These are phyloP conservation scores for Coelopa pilipes DNA, from an alignment of 2,888 invertebrate species.

Conservation along the genomic window DNA sequence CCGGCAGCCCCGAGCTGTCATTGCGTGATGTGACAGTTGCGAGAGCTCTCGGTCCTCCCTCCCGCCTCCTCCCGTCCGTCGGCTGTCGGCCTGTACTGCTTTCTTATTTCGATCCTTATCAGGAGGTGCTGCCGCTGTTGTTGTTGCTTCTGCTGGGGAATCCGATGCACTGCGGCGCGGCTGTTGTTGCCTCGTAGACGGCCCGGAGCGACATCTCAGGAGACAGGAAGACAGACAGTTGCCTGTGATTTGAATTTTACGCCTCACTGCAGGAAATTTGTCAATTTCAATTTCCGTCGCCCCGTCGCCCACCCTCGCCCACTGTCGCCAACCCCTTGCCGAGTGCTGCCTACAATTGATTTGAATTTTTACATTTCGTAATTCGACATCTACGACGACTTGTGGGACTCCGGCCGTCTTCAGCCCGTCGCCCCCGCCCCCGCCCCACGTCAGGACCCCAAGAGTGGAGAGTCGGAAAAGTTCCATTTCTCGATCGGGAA, in stretches of 20 bases:
- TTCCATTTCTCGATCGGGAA: constrained; percentile 3
- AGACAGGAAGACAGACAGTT: constrained; percentile 8
- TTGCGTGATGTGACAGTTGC: constrained; percentile 41
- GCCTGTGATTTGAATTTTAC: constrained; percentile 30
- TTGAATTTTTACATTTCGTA: constrained; percentile 16
- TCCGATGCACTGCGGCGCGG: neutral
- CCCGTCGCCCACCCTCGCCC: no score
- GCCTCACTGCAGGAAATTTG: constrained; percentile 35
- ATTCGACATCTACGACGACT: constrained; percentile 21
- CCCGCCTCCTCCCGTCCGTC: constrained; percentile 1
- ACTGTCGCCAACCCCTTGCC: neutral
- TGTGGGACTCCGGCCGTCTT: no score
- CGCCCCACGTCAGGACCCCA: neutral
- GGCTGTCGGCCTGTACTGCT: constrained; percentile 9
- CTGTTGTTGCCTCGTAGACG: neutral
- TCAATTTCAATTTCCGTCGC: constrained; percentile 31
- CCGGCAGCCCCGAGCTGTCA: constrained; percentile 28
- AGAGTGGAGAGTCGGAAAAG: constrained; percentile 6
- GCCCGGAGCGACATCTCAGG: neutral
- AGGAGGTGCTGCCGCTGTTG: no score
- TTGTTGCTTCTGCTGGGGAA: neutral
- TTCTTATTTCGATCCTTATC: constrained; percentile 12
- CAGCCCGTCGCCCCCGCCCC: neutral
- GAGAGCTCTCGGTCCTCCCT: constrained; percentile 8
- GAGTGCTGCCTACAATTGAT: neutral